phyloP scores from a whole-genome alignment of 2,113 vertebrate species.

The Phainopepla nitens region DNA sequence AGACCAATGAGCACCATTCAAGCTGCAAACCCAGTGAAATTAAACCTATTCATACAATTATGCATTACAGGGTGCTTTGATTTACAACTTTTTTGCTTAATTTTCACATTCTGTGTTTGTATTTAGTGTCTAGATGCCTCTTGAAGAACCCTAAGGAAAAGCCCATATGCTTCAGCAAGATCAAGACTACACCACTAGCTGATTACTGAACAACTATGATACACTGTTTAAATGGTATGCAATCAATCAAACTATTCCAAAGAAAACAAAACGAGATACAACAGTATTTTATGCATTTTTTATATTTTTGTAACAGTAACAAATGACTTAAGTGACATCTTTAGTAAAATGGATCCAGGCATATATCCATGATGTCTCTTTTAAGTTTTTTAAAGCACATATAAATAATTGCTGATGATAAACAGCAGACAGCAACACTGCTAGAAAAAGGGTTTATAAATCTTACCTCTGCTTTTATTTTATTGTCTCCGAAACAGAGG shows the following conservation, averaged over 20 bases:
- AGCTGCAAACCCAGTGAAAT: background rate
- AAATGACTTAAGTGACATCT: background rate
- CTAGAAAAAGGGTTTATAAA: background rate
- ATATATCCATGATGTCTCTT: background rate
- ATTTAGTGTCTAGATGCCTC: background rate
- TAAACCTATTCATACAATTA: background rate
- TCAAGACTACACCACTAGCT: background rate
- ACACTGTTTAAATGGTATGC: background rate
- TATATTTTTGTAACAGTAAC: background rate
- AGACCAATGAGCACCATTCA: background rate
- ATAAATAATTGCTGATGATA: background rate
- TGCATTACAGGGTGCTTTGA: background rate
- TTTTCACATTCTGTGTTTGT: background rate
- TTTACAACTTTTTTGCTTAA: background rate
- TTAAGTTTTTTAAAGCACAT: background rate
- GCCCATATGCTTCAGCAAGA: background rate
- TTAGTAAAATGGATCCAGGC: background rate
- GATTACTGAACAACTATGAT: background rate
- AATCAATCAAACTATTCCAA: background rate
- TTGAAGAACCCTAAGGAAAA: background rate
- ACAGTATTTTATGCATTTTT: background rate
- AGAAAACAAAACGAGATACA: background rate
- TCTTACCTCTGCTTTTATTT: conserved; percentile 98
- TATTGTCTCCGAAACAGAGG: conserved; percentile 98
- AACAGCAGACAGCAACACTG: background rate